Conservation (phyloP, 2,797 vertebrate genomes). For the Hippoglossus hippoglossus region DNA sequence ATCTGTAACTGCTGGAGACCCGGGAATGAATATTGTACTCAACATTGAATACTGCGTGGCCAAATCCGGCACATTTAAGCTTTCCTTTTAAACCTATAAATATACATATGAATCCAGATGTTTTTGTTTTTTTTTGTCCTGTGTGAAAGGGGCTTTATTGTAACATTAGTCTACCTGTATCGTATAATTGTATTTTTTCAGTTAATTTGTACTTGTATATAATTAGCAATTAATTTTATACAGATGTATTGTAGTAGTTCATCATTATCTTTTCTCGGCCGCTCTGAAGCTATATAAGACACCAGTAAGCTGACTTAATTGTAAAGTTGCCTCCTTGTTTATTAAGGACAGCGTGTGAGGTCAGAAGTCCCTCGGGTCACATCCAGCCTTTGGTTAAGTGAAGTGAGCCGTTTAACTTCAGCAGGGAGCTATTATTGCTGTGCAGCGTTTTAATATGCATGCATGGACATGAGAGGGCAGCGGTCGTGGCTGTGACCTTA, state of each 20-base stretch:
- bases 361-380: slow-evolving; percentile 13
- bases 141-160: too few species aligned
- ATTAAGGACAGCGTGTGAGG: slow-evolving; percentile 1
- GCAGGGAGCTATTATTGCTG: slow-evolving; percentile 10
- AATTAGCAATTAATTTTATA: neutral
- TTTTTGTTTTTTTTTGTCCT: too few species aligned
- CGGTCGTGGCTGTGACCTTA: slow-evolving; percentile 51
- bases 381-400: slow-evolving; percentile 15
- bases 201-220: too few species aligned
- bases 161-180: too few species aligned
- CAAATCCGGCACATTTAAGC: too few species aligned
- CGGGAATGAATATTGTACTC: too few species aligned
- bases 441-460: slow-evolving; percentile 50
- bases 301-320: neutral
- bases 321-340: neutral
- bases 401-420: slow-evolving; percentile 26
- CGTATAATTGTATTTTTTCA: too few species aligned
- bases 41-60: too few species aligned
- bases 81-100: too few species aligned
- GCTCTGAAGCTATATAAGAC: neutral
- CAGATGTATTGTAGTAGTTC: neutral
- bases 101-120: too few species aligned
- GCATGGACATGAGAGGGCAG: slow-evolving; percentile 34
- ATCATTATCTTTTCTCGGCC: neutral
- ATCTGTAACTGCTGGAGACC: too few species aligned